phyloP scores from a whole-genome alignment of 2,113 vertebrate species.

The Bostrychus sinensis region DNA sequence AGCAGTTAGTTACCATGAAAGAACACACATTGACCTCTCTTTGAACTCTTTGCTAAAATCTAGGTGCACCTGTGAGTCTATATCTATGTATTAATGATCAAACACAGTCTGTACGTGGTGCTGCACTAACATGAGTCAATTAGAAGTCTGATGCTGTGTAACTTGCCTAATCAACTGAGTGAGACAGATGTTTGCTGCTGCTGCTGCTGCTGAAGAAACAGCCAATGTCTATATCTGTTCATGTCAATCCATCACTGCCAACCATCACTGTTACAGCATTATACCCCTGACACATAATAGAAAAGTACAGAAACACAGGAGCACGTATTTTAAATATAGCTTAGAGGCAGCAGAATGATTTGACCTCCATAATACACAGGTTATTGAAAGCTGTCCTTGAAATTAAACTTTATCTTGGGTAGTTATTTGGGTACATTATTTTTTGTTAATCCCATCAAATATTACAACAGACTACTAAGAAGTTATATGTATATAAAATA shows the following conservation, averaged over 20 bases:
- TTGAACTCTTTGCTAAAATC: conserved; percentile 23
- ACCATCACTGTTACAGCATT: conserved; percentile 38
- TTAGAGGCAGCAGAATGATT: conserved; percentile 2
- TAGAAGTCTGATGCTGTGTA: conserved; percentile 50
- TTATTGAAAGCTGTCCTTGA: background rate
- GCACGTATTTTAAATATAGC: conserved; percentile 12
- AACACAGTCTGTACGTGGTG: conserved; percentile 40
- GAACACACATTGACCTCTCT: conserved; percentile 8
- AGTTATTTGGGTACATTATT: too few relatives aligned
- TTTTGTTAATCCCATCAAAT: too few relatives aligned
- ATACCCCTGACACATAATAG: conserved; percentile 11
- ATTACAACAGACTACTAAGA: too few relatives aligned
- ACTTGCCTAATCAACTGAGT: conserved; percentile 42
- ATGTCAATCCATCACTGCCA: conserved; percentile 57
- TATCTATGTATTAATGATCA: conserved; percentile 36
- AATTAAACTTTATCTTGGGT: background rate
- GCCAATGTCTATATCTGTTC: conserved; percentile 57
- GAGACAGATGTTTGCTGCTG: too few relatives aligned
- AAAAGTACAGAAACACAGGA: conserved; percentile 20
- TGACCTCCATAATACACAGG: background rate
- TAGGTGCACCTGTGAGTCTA: conserved; percentile 12
- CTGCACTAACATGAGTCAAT: conserved; percentile 52
- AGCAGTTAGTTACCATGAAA: conserved; percentile 4
- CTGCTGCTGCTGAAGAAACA: conserved; percentile 35
- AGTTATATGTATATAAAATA: too few relatives aligned